Evolutionary conservation across 2,888 invertebrate species (phyloP).

Genomic region (Tridacna crocea): DNA sequence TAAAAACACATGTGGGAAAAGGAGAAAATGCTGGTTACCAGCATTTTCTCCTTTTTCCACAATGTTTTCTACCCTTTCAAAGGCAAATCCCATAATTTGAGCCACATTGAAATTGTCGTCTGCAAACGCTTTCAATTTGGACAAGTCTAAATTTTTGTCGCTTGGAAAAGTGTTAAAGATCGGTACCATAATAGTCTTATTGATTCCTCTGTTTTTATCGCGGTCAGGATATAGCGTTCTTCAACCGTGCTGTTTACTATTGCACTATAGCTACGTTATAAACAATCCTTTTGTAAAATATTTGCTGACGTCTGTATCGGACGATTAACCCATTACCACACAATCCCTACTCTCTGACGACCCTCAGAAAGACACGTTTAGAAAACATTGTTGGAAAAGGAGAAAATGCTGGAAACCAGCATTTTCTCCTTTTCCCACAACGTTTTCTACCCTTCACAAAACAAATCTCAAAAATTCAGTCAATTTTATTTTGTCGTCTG

Average conservation of each 20-base stretch:
- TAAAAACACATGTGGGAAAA: neutral
- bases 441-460: neutral
- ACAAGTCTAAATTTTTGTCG: no score
- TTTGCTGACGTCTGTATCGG: constrained; percentile 1
- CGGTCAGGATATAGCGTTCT: no score
- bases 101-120: no score
- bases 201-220: no score
- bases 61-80: neutral
- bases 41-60: neutral
- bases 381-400: no score
- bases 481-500: no score
- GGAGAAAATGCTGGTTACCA: neutral
- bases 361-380: no score
- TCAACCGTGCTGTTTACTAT: constrained; percentile 7
- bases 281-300: constrained; percentile 4
- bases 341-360: neutral
- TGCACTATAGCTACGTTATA: constrained; percentile 12
- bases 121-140: no score
- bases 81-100: no score
- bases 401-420: neutral
- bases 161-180: no score
- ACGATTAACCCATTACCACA: neutral
- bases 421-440: neutral
- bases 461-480: no score
- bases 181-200: no score